Base-by-base conservation (phyloP, 1,140 invertebrate genomes). In the Drosophila lini region DNA sequence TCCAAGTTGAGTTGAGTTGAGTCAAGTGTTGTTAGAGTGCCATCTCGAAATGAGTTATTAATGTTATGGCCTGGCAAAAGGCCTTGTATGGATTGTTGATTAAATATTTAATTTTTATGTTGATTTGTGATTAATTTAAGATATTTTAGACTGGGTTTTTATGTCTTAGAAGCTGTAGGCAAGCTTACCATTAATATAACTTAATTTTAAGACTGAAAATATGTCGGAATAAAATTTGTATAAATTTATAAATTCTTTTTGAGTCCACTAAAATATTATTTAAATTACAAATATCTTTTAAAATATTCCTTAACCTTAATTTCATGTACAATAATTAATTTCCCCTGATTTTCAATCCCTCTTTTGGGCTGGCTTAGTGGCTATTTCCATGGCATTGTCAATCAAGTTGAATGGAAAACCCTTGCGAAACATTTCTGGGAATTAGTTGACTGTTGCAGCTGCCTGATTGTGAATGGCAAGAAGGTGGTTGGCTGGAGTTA, bases 11-110 rank as follows among this genome's bases (percentile, higher is more conserved):
- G 44, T 25, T 45, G 11, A 47, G 70, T 58, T 31, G 28, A 40
- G 19, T 60, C 19, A n/a, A 61, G 71, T 41, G 34, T 9, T 36
- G 53, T 59, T 53, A 5, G 42, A 47, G 65, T 22, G 65, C 8
- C 32, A 16, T 5, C 5, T n/a, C 16, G 7, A 67, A 58, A 56
- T 68, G 52, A 60, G 63, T 77, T 77, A 68, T 77, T 77, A 69
- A 61, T 69, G 48, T 67, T 42, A 44, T 32, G 42, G 22, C 53
- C 40, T 32, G 32, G 28, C 32, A 31, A 59, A 65, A 42, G 47
- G 22, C 10, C 6, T 41, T 60, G 19, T 13, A 36, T 32, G 42
- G 57, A 10, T 42, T 42, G 34, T 31, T 3, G 10, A 9, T 36
- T 28, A 9, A 60, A 16, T 11, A 10, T 38, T 36, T 22, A 3